A percentile compares a stretch with the other conserved stretches of the same genome.
These are phyloP conservation scores for Lophotis ruficrista DNA, from an alignment of 2,113 vertebrate genomes.

Conservation along the genomic window DNA sequence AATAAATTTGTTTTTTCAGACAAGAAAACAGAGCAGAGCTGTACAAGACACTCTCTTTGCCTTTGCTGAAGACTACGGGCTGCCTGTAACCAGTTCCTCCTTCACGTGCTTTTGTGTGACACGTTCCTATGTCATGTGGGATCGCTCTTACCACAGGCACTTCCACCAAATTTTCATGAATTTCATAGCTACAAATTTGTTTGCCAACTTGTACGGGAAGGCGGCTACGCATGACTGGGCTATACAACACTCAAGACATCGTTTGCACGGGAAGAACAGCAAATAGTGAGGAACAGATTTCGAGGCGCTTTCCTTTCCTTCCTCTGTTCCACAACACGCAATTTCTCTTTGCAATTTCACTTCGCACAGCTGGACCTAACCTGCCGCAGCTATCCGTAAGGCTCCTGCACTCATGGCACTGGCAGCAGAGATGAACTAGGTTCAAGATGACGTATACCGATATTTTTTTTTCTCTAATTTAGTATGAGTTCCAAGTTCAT, in stretches of 20 bases:
- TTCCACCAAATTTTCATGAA: background rate
- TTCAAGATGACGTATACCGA: background rate
- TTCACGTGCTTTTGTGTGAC: background rate
- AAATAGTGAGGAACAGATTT: background rate
- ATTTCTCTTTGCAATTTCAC: background rate
- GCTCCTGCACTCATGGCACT: background rate
- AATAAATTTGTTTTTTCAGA: background rate
- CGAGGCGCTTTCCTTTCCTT: background rate
- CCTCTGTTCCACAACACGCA: background rate
- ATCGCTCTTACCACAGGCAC: background rate
- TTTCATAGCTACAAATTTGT: background rate
- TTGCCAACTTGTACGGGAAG: background rate
- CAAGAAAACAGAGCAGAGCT: background rate
- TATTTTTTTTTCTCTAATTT: background rate
- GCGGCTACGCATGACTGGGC: background rate
- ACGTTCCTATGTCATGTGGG: background rate
- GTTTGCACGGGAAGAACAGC: background rate
- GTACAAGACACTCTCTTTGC: background rate
- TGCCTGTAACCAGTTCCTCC: background rate
- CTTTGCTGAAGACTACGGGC: background rate
- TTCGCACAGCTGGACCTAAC: background rate
- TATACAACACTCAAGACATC: background rate
- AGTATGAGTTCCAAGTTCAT: background rate
- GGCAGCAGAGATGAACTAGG: background rate
- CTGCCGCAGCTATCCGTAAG: accelerated